Evolutionary conservation across 2,113 vertebrate genomes (phyloP).

Genomic region (Clinocottus analis): DNA sequence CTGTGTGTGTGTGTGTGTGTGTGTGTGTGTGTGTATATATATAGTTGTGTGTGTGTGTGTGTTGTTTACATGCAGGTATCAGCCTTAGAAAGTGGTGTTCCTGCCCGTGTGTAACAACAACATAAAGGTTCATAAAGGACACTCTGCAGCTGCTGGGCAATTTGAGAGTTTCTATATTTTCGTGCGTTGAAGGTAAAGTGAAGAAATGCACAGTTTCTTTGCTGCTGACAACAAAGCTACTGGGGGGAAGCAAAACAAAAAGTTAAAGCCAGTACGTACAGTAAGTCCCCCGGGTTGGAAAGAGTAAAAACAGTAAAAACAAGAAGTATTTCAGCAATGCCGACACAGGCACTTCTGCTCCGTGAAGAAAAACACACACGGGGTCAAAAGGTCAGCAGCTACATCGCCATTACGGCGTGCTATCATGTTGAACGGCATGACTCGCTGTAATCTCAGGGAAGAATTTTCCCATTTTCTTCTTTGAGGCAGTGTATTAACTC

Average conservation of each 20-base stretch:
- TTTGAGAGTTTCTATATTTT: neutral
- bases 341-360: neutral
- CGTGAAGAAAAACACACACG: neutral
- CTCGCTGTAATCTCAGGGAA: neutral
- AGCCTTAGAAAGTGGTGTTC: neutral
- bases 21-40: neutral
- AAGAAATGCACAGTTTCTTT: neutral
- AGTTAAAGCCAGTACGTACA: neutral
- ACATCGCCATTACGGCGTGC: neutral
- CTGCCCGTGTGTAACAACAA: neutral
- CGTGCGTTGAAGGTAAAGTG: too few species aligned
- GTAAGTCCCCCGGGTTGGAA: neutral
- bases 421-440: neutral
- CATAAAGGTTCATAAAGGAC: neutral
- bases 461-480: neutral
- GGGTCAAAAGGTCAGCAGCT: constrained; percentile 1
- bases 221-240: constrained; percentile 6
- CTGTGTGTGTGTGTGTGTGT: too few species aligned
- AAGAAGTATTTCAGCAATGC: neutral
- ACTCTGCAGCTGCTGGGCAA: neutral
- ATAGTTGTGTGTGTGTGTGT: neutral
- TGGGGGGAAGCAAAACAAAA: neutral
- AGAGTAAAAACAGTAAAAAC: neutral
- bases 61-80: neutral
- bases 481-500: too few species aligned